Conservation (phyloP, 1,140 invertebrate species). For the Drosophila grimshawi region DNA sequence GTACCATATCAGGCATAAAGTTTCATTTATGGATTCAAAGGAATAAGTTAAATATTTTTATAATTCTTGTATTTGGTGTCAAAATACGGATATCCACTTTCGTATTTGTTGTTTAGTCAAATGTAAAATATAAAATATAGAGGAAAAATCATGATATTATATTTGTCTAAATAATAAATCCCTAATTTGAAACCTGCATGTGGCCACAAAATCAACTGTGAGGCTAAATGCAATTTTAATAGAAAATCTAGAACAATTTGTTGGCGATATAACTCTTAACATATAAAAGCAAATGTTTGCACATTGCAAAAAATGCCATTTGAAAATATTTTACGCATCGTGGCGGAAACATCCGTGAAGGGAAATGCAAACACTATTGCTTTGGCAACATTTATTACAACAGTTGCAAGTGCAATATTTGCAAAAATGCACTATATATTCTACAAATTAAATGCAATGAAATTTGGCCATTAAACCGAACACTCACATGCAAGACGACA, state of each 20-base stretch:
- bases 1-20: too few species aligned
- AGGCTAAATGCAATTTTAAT: constrained; percentile 10
- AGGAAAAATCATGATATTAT: not conserved
- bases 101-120: too few species aligned
- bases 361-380: too few species aligned
- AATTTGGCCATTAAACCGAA: too few species aligned
- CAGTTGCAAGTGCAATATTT: not conserved
- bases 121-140: not conserved
- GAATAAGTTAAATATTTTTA: too few species aligned
- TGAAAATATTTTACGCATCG: constrained; percentile 59
- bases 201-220: not conserved
- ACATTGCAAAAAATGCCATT: constrained; percentile 54
- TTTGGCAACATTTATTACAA: too few species aligned
- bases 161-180: constrained; percentile 20
- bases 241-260: constrained; percentile 3
- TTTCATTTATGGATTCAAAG: too few species aligned
- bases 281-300: constrained; percentile 41
- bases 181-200: constrained; percentile 9
- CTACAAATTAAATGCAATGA: too few species aligned
- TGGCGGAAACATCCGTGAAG: constrained; percentile 9
- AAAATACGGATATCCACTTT: too few species aligned
- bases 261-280: constrained; percentile 13
- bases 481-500: too few species aligned
- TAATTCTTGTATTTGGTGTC: too few species aligned
- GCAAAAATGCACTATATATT: too few species aligned